Evolutionary conservation across 2,113 vertebrate genomes (phyloP), one percentile per base, ranked within the genome.

Genomic region (Urocitellus parryii): DNA sequence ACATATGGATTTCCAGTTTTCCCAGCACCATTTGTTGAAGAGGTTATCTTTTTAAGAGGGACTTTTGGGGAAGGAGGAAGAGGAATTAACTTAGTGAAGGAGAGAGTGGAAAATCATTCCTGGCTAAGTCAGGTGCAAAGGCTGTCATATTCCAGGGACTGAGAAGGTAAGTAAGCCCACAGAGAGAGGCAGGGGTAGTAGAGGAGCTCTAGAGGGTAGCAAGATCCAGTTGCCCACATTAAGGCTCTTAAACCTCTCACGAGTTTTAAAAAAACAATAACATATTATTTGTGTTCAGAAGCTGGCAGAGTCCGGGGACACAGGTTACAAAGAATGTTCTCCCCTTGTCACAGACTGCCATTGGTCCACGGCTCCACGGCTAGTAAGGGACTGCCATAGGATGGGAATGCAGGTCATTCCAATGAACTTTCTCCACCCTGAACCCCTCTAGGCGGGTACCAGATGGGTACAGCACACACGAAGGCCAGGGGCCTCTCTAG

Each of bases 221-320:
- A 67, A 73, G 42, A 86, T 42, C 20, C 68, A 86, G 42, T 78
- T 77, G 17, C 74, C 18, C 51, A 29, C 74, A 53, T 67, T 72
- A 58, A 87, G n/a, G 29, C 58, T 95, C 61, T 73, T 51, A 51
- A 51, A 51, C 48, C 48, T 45, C 14, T 27, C 20, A 53, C 24
- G 51, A 90, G n/a, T n/a, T 39, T 58, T 79, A 63, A 14, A 37
- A 32, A 93, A 82, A 34, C 42, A 77, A 34, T 34, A 24, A 10
- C 48, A 3, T 82, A 37, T 74, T 45, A 77, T 25, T 65, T 86
- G 34, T 85, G 91, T 56, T 77, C 76, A 27, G 93, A 96, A 78
- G 27, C 27, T 70, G 85, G 48, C 48, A 32, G 68, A 65, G 8
- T 58, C 80, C 42, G 32, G 34, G 22, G 58, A 58, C 24, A 80